Evolutionary conservation across 1,140 invertebrate species (phyloP), one percentile per base, ranked within the genome.

Genomic region (Cataglyphis hispanica): DNA sequence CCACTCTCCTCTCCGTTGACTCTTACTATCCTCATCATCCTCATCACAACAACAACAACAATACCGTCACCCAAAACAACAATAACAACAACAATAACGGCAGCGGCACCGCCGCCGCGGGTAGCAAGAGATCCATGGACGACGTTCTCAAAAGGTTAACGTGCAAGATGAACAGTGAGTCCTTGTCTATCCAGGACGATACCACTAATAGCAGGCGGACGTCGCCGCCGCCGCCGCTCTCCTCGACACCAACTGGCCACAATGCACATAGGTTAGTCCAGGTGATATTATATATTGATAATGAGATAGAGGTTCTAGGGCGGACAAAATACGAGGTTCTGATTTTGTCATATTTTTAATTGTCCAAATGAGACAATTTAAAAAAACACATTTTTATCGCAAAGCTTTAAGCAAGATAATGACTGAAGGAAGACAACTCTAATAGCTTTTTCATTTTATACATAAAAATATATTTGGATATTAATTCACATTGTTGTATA

Each of bases 111-210:
- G 81, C 89, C 8, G 87, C 91, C 2, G 86, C 91, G 0, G 93
- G 90, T 10, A 95, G 96, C 84, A 96, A 97, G 93, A 95, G 97
- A 90, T 97, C 97, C n/a, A 98, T 98, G 97, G 97, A 98, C 95
- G 97, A 98, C 95, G 97, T 98, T 7, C 95, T 98, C n/a, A 98
- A 98, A 93, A 96, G 97, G 92, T 95, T 98, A 88, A 97, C 97
- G 70, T 97, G 97, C 80, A 98, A 98, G 94, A 97, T 97, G 95
- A 97, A 97, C 93, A 94, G 91, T 74, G 92, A 92, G 27, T 92
- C 93, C 7, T 58, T 94, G 50, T 92, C 93, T 13, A 80, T 94
- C 0, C 93, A 94, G 77, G 93, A 94, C 84, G 94, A 95, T 53
- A 86, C 89, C 43, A 87, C 86, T 53, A 91, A 91, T 40, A 88